Evolutionary conservation across 2,888 invertebrate genomes (phyloP).

Genomic region (Callimorpha dominula): DNA sequence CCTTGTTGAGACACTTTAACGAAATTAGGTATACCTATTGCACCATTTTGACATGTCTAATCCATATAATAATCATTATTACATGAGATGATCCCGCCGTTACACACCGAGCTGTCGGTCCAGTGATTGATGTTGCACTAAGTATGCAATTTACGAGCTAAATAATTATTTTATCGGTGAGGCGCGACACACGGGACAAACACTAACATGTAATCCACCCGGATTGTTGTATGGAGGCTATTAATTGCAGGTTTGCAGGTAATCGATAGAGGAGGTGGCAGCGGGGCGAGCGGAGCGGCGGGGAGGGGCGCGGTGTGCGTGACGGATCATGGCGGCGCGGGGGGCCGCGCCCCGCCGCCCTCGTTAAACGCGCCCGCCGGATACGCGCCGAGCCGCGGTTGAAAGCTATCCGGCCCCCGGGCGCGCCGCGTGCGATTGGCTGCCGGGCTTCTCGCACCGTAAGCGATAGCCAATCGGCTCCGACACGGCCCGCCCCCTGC

Average conservation of each 20-base stretch:
- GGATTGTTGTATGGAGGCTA: conserved; percentile 81
- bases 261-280: conserved; percentile 74
- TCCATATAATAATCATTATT: conserved; percentile 7
- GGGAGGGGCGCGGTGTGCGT: conserved; percentile 74
- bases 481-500: conserved; percentile 66
- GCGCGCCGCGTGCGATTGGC: conserved; percentile 77
- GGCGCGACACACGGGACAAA: conserved; percentile 67
- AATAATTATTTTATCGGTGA: conserved; percentile 65
- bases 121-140: conserved; percentile 40
- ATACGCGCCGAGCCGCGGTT: conserved; percentile 79
- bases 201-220: conserved; percentile 79
- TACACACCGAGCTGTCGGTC: conserved; percentile 20
- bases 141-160: conserved; percentile 53
- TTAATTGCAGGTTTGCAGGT: conserved; percentile 85
- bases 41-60: background rate
- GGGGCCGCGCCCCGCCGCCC: conserved; percentile 80
- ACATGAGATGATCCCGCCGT: background rate
- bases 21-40: background rate
- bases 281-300: conserved; percentile 63
- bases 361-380: conserved; percentile 84
- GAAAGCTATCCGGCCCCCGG: conserved; percentile 82
- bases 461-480: conserved; percentile 82
- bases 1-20: background rate
- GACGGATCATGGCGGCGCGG: conserved; percentile 86
- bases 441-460: conserved; percentile 72